Evolutionary conservation across 2,113 vertebrate genomes (phyloP).

Genomic region (Reinhardtius hippoglossoides): DNA sequence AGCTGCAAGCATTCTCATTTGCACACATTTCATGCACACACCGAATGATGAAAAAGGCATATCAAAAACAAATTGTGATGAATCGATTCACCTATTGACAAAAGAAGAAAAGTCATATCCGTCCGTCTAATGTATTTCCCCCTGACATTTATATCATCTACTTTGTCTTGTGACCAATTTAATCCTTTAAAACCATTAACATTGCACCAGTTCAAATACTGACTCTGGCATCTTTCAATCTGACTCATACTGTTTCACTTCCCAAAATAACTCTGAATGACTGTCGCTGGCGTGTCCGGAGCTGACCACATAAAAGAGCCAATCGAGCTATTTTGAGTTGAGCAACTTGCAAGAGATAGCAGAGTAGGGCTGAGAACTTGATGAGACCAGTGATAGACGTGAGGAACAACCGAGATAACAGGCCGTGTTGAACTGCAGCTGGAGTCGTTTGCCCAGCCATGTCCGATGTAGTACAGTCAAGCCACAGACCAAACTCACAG

Average conservation of each 20-base stretch:
- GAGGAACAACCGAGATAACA: constrained; percentile 56
- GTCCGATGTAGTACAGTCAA: constrained; percentile 57
- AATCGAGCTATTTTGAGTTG: constrained; percentile 49
- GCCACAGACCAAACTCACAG: constrained; percentile 56
- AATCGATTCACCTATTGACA: constrained; percentile 52
- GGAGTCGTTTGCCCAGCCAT: constrained; percentile 63
- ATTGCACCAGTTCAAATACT: constrained; percentile 58
- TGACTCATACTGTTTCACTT: constrained; percentile 58
- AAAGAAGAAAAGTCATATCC: constrained; percentile 39
- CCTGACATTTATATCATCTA: constrained; percentile 62
- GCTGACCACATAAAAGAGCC: constrained; percentile 40
- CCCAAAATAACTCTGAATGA: constrained; percentile 51
- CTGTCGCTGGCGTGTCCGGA: constrained; percentile 53
- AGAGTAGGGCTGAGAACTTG: constrained; percentile 60
- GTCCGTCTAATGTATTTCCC: constrained; percentile 45
- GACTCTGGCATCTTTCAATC: constrained; percentile 53
- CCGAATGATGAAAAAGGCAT: constrained; percentile 55
- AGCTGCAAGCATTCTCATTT: constrained; percentile 67
- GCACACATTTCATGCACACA: constrained; percentile 66
- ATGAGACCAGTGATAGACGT: constrained; percentile 56
- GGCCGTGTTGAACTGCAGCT: constrained; percentile 60
- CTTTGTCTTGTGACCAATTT: constrained; percentile 60
- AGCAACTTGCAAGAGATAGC: constrained; percentile 53
- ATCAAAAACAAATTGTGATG: constrained; percentile 51
- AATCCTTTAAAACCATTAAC: constrained; percentile 56